Evolutionary conservation across 2,113 vertebrate genomes (phyloP).

Genomic region (Hucho hucho): DNA sequence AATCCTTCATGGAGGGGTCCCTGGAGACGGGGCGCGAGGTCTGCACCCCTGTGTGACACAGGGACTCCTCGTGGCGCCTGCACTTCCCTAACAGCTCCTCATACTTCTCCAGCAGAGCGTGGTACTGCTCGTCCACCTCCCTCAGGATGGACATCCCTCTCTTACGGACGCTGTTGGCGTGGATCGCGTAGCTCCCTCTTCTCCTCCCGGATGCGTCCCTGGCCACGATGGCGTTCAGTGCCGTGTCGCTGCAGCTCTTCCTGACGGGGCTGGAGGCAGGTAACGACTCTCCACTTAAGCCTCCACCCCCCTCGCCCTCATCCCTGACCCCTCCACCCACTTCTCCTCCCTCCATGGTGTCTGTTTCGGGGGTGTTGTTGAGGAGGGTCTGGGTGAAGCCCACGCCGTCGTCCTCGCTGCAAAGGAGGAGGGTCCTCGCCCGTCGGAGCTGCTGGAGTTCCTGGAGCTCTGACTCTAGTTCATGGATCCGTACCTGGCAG

Average conservation of each 20-base stretch:
- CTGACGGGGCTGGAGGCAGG: slow-evolving; percentile 78
- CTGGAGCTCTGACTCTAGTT: slow-evolving; percentile 90
- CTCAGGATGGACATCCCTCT: slow-evolving; percentile 96
- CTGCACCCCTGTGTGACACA: slow-evolving; percentile 89
- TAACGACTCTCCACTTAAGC: slow-evolving; percentile 47
- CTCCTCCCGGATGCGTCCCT: slow-evolving; percentile 85
- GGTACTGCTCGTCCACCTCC: slow-evolving; percentile 98
- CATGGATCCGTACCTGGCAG: slow-evolving; percentile 88
- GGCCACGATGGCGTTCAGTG: slow-evolving; percentile 88
- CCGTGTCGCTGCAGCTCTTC: slow-evolving; percentile 97
- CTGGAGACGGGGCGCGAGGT: slow-evolving; percentile 92
- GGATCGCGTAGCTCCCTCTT: slow-evolving; percentile 87
- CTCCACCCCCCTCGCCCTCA: slow-evolving; percentile 61
- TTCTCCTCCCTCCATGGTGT: slow-evolving; percentile 65
- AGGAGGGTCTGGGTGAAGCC: slow-evolving; percentile 84
- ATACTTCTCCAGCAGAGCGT: slow-evolving; percentile 93
- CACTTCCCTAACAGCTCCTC: slow-evolving; percentile 94
- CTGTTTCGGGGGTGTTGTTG: slow-evolving; percentile 85
- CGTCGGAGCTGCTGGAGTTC: slow-evolving; percentile 95
- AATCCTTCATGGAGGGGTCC: slow-evolving; percentile 93
- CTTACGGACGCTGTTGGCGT: slow-evolving; percentile 89
- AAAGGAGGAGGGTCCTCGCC: slow-evolving; percentile 85
- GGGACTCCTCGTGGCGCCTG: slow-evolving; percentile 86
- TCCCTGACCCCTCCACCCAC: slow-evolving; percentile 67
- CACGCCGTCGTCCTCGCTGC: slow-evolving; percentile 81